These are phyloP conservation scores for Epsilonema sp. DNA, from an alignment of 2,888 invertebrate genomes.

Conservation along the genomic window DNA sequence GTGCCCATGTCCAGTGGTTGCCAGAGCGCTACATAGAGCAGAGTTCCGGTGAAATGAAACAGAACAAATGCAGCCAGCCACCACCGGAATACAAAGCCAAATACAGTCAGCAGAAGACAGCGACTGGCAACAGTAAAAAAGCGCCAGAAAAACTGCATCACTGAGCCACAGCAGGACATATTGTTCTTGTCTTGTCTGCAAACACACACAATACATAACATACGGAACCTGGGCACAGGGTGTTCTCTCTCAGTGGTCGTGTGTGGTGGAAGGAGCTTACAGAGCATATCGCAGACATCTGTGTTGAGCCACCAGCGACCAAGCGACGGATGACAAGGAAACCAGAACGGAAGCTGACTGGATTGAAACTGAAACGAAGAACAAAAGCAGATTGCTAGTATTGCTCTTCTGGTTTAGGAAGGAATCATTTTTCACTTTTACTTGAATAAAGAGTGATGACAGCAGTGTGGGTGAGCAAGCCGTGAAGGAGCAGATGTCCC, in stretches of 20 bases:
- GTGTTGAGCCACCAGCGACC: conserved; percentile 2
- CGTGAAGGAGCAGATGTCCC: too few relatives aligned
- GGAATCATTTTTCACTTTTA: too few relatives aligned
- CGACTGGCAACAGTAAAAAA: not conserved
- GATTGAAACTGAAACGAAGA: not conserved
- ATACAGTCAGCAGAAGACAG: not conserved
- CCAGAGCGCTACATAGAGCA: not conserved
- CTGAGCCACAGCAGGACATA: not conserved
- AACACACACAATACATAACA: too few relatives aligned
- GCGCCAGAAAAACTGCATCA: not conserved
- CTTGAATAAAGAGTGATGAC: too few relatives aligned
- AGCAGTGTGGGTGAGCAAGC: too few relatives aligned
- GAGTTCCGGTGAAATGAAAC: not conserved
- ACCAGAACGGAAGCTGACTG: not conserved
- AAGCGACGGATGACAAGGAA: not conserved
- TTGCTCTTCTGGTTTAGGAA: too few relatives aligned
- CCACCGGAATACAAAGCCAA: not conserved
- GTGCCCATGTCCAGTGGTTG: too few relatives aligned
- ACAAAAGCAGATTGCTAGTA: not conserved
- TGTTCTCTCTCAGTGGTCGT: too few relatives aligned
- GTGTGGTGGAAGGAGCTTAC: not conserved
- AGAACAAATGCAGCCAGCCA: not conserved
- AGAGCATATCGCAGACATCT: not conserved
- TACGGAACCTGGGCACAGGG: too few relatives aligned
- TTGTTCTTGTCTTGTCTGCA: conserved; percentile 1